A percentile compares a stretch with the other conserved stretches of the same genome.
Evolutionary conservation across 2,888 invertebrate genomes (phyloP).

Genomic region (Anarsia innoxiella): DNA sequence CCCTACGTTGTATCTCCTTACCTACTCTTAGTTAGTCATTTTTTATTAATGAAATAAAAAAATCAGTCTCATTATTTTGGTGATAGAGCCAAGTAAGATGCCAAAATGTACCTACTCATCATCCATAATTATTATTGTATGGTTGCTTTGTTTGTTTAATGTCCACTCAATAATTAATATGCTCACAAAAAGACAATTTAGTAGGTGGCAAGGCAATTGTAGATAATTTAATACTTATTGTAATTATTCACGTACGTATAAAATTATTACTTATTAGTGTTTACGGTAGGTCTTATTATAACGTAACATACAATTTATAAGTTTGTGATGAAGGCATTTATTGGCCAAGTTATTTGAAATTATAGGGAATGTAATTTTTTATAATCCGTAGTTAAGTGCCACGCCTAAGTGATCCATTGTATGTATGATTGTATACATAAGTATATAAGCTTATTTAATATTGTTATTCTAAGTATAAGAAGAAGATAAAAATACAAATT

Average conservation of each 20-base stretch:
- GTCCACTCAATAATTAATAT: slow-evolving; percentile 31
- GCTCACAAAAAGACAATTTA: slow-evolving; percentile 70
- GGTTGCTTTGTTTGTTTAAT: slow-evolving; percentile 10
- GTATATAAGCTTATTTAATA: slow-evolving; percentile 61
- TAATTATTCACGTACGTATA: slow-evolving; percentile 37
- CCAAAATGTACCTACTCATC: slow-evolving; percentile 55
- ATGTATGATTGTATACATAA: slow-evolving; percentile 45
- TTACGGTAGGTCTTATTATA: slow-evolving; percentile 28
- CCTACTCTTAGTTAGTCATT: background rate
- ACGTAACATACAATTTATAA: slow-evolving; percentile 26
- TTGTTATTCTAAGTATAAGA: slow-evolving; percentile 60
- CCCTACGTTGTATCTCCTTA: background rate
- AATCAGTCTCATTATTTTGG: slow-evolving; percentile 41
- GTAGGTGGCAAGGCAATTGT: slow-evolving; percentile 35
- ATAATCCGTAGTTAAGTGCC: slow-evolving; percentile 66
- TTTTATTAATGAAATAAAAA: too few species aligned
- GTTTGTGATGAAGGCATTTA: slow-evolving; percentile 69
- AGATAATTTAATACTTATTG: slow-evolving; percentile 27
- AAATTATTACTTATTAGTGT: slow-evolving; percentile 23
- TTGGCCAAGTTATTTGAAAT: slow-evolving; percentile 61
- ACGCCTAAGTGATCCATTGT: slow-evolving; percentile 63
- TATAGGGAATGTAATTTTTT: slow-evolving; percentile 56
- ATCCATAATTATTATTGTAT: slow-evolving; percentile 36
- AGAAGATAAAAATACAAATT: slow-evolving; percentile 58
- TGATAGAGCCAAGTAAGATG: slow-evolving; percentile 66